Percentiles rank a stretch among this genome's conserved stretches.
Conservation (phyloP, 2,113 vertebrate species). For the Bufo bufo region DNA sequence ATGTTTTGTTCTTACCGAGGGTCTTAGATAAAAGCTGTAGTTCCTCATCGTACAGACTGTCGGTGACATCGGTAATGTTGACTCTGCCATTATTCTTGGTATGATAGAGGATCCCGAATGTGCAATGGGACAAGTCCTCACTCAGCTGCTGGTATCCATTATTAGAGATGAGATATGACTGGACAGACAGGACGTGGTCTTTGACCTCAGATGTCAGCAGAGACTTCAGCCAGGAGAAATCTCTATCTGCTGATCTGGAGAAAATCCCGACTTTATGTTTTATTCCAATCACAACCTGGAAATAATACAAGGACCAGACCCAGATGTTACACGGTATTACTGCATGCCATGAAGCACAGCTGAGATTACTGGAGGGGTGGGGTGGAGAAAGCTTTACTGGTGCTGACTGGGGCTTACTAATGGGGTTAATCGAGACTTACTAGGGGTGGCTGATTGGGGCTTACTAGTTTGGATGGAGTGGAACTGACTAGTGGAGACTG, state of each 20-base stretch:
- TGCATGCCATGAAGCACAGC: too few relatives aligned
- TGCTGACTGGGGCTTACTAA: too few relatives aligned
- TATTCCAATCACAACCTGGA: neutral
- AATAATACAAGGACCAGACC: neutral
- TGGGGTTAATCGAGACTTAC: too few relatives aligned
- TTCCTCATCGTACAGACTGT: conserved; percentile 24
- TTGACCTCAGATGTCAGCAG: neutral
- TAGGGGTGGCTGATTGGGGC: too few relatives aligned
- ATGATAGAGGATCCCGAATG: conserved; percentile 35
- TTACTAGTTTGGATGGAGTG: too few relatives aligned
- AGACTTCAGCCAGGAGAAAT: conserved; percentile 9
- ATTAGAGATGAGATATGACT: neutral
- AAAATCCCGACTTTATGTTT: conserved; percentile 28
- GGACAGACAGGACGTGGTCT: neutral
- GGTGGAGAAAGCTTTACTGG: too few relatives aligned
- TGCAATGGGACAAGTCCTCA: conserved; percentile 8
- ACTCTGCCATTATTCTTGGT: conserved; percentile 19
- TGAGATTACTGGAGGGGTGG: too few relatives aligned
- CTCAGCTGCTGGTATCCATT: neutral
- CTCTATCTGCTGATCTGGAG: neutral
- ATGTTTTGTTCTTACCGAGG: neutral
- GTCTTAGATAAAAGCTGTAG: neutral
- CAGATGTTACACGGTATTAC: neutral
- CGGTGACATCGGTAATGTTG: conserved; percentile 7
- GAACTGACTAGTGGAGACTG: too few relatives aligned